phyloP scores from a whole-genome alignment of 2,113 vertebrate species.

The Anguilla japonica region DNA sequence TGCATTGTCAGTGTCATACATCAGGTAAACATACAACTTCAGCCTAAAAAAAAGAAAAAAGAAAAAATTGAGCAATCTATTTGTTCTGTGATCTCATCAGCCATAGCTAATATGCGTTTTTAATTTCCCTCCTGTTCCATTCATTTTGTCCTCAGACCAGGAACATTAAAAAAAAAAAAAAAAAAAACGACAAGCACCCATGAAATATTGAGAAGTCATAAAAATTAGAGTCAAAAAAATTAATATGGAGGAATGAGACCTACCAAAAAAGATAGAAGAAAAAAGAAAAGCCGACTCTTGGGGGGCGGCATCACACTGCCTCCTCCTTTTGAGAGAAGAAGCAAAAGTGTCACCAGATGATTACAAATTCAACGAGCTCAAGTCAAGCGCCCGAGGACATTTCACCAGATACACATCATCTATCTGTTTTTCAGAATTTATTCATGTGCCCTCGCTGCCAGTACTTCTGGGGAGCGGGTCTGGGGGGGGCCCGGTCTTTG shows the following conservation, averaged over 20 bases:
- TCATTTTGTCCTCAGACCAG: neutral
- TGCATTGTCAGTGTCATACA: too few relatives aligned
- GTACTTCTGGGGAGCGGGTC: neutral
- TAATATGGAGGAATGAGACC: neutral
- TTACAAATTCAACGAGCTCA: neutral
- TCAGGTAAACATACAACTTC: too few relatives aligned
- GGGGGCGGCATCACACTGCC: neutral
- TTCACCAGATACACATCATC: neutral
- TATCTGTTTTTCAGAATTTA: neutral
- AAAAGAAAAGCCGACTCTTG: neutral
- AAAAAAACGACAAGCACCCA: neutral
- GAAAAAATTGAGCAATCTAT: neutral
- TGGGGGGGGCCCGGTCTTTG: neutral
- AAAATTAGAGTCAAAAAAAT: neutral
- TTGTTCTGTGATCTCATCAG: slow-evolving; percentile 6
- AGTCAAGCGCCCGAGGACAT: slow-evolving; percentile 7
- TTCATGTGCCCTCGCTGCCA: neutral
- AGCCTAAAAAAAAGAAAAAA: too few relatives aligned
- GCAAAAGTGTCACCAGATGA: neutral
- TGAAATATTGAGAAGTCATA: slow-evolving; percentile 10
- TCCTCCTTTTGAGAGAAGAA: neutral
- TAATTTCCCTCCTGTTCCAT: slow-evolving; percentile 9
- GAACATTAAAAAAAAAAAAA: neutral
- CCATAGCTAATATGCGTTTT: slow-evolving; percentile 1
- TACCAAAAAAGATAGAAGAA: neutral